Evolutionary conservation across 1,140 invertebrate genomes (phyloP), one percentile per base, ranked within the genome.

Genomic region (Halictus rubicundus): DNA sequence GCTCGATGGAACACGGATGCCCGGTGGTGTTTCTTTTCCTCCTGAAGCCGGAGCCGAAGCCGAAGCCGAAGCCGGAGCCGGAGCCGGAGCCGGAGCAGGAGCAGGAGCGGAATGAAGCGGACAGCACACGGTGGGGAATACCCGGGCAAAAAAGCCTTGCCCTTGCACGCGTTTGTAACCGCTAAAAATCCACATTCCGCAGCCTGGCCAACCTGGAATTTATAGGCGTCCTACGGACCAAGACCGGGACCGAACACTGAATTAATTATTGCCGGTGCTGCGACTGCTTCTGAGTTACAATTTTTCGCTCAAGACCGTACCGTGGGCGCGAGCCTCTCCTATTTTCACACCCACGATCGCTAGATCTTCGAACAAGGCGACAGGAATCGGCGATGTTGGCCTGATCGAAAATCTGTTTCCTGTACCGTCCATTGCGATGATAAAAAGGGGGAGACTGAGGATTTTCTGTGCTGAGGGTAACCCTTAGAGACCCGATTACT

Each of bases 101-200:
- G 32, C 32, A 32, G 32, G 32, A 32, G 32, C 5, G 32, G 32
- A 32, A 32, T 32, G 32, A 32, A 63, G 57, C 73, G 69, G 68
- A 82, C 59, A 78, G 37, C 23, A 64, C 49, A 25, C 12, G 59
- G 32, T 46, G 59, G 68, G 61, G 77, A 60, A 72, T 27, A 60
- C 49, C 46, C 23, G 10, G 32, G 23, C 63, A 88, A 90, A 90
- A 90, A 91, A 91, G 76, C 89, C 88, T 91, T 90, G 90, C 90
- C 89, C 89, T 91, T 91, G 90, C 90, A 88, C 87, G 83, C 85
- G 72, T 85, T 89, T 80, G 73, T 73, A 82, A 89, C 81, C 81
- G 88, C 78, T 87, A 87, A 89, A 91, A 88, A 83, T 86, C 23
- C 71, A 59, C 85, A 87, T 87, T 87, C 85, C 83, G 32, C 19